A percentile compares a stretch with the other conserved stretches of the same genome.
phyloP scores from a whole-genome alignment of 2,797 vertebrate genomes.

The Columba guinea region DNA sequence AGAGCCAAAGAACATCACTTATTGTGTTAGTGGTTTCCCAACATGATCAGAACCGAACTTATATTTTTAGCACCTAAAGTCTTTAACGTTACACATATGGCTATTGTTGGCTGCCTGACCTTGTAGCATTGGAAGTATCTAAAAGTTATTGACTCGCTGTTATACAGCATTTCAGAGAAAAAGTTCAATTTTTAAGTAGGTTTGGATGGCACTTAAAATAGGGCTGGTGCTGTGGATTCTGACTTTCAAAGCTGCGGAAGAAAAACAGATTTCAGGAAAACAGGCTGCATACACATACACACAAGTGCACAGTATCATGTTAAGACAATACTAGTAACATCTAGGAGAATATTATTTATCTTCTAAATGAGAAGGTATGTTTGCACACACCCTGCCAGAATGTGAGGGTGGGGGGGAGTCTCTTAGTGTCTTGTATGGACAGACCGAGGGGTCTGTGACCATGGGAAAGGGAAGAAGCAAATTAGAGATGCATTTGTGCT shows the following conservation, averaged over 20 bases:
- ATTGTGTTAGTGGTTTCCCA: not conserved
- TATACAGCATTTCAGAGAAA: not conserved
- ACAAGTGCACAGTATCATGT: not conserved
- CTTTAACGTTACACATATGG: not conserved
- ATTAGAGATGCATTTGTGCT: constrained; percentile 5
- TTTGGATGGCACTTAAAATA: not conserved
- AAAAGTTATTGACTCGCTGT: not conserved
- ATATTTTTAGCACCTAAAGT: not conserved
- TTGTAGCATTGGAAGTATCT: not conserved
- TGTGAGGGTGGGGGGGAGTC: not conserved
- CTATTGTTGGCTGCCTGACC: not conserved
- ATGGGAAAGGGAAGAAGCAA: not conserved
- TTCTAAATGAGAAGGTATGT: not conserved
- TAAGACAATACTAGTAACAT: not conserved
- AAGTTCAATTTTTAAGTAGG: not conserved
- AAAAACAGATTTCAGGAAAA: not conserved
- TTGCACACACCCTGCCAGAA: not conserved
- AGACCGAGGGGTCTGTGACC: not conserved
- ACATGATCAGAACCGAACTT: not conserved
- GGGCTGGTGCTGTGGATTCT: not conserved
- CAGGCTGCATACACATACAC: not conserved
- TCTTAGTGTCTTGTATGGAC: not conserved
- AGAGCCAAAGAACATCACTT: not conserved
- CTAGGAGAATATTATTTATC: not conserved
- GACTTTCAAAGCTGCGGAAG: not conserved